Conservation (phyloP, 2,113 vertebrate species). For the Ciconia maguari region DNA sequence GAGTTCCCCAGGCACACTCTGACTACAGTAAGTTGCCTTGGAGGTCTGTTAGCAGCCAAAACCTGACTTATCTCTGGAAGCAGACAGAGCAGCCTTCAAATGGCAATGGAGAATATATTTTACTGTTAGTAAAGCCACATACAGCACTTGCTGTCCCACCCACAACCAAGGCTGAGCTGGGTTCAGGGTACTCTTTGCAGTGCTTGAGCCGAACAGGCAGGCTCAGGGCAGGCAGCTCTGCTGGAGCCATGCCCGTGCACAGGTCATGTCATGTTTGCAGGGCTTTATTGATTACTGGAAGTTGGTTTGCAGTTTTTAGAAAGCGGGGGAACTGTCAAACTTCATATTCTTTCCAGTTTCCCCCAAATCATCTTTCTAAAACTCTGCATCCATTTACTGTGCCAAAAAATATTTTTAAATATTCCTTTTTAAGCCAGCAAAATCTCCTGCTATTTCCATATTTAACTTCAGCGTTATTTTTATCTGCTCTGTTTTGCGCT, state of each 20-base stretch:
- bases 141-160: not conserved
- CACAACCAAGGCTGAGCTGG: not conserved
- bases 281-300: not conserved
- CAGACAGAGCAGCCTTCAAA: not conserved
- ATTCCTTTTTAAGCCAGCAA: slow-evolving; percentile 27
- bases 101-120: not conserved
- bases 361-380: not conserved
- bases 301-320: not conserved
- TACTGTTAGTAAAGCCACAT: not conserved
- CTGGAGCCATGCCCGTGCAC: not conserved
- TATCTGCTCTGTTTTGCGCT: not conserved
- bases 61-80: not conserved
- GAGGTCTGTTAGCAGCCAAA: not conserved
- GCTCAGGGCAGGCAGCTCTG: not conserved
- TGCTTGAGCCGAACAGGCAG: not conserved
- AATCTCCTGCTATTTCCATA: not conserved
- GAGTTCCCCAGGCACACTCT: not conserved
- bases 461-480: slow-evolving; percentile 5
- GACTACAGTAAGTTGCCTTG: not conserved
- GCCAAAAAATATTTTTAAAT: not conserved
- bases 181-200: not conserved
- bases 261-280: not conserved
- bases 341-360: not conserved
- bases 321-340: not conserved
- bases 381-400: not conserved